Evolutionary conservation across 2,113 vertebrate species (phyloP).

Genomic region (Chionis minor): DNA sequence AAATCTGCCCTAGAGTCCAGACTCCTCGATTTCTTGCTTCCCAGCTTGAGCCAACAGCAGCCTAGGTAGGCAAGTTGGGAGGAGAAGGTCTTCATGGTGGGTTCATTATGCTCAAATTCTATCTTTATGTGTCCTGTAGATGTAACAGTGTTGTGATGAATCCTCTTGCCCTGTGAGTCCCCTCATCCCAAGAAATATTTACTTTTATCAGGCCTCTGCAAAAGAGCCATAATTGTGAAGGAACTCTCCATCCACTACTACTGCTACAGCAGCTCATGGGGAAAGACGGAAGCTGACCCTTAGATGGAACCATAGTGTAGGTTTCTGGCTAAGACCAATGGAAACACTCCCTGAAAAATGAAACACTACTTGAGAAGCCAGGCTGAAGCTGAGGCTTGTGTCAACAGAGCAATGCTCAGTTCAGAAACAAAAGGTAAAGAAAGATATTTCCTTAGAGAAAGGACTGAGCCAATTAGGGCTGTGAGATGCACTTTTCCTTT

Average conservation of each 20-base stretch:
- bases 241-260: not conserved
- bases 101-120: not conserved
- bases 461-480: not conserved
- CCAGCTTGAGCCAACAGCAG: not conserved
- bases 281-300: not conserved
- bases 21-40: not conserved
- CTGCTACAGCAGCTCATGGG: not conserved
- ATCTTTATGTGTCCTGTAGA: not conserved
- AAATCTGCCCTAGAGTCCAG: not conserved
- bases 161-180: not conserved
- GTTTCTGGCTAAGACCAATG: not conserved
- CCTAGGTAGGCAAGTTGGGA: accelerated
- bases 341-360: not conserved
- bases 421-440: not conserved
- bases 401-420: not conserved
- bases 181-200: not conserved
- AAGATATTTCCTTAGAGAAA: not conserved
- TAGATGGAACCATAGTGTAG: not conserved
- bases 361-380: not conserved
- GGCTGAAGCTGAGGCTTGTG: not conserved
- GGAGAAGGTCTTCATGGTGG: not conserved
- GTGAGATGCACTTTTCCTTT: not conserved
- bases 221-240: not conserved
- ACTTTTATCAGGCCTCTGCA: not conserved
- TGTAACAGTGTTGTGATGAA: accelerated